Conservation (phyloP, 1,140 invertebrate species). For the Bombus impatiens region DNA sequence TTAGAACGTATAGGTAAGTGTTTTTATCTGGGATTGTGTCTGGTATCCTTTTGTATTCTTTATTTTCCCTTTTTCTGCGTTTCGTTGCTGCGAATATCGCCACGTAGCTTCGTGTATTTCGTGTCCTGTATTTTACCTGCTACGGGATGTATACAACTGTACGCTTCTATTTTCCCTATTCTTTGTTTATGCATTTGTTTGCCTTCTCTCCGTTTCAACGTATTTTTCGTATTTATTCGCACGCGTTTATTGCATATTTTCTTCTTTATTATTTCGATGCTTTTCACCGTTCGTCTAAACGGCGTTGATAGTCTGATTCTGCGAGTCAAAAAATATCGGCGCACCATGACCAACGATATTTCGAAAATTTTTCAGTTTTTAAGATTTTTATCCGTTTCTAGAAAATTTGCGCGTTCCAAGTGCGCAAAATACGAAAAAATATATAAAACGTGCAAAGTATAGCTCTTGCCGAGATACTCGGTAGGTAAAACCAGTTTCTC, state of each 20-base stretch:
- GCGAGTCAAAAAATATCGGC: no score
- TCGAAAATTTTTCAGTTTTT: no score
- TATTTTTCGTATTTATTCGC: background rate
- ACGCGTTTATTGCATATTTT: background rate
- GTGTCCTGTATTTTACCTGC: background rate
- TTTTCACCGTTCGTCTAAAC: background rate
- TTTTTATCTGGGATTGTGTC: background rate
- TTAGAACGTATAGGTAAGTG: background rate
- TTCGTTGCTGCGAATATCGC: background rate
- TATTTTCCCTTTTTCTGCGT: no score
- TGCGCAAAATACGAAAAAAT: no score
- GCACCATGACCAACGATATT: no score
- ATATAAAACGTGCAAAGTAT: no score
- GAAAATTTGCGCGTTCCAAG: no score
- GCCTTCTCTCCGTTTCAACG: background rate
- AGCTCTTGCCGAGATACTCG: no score
- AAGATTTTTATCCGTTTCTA: no score
- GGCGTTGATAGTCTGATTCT: background rate
- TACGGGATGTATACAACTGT: background rate
- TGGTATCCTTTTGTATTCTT: background rate
- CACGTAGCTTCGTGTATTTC: background rate
- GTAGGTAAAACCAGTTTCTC: no score
- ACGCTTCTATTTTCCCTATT: background rate
- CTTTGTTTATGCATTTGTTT: background rate
- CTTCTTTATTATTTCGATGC: background rate